Conservation (phyloP, 2,797 vertebrate species). For the Acrossocheilus fasciatus region DNA sequence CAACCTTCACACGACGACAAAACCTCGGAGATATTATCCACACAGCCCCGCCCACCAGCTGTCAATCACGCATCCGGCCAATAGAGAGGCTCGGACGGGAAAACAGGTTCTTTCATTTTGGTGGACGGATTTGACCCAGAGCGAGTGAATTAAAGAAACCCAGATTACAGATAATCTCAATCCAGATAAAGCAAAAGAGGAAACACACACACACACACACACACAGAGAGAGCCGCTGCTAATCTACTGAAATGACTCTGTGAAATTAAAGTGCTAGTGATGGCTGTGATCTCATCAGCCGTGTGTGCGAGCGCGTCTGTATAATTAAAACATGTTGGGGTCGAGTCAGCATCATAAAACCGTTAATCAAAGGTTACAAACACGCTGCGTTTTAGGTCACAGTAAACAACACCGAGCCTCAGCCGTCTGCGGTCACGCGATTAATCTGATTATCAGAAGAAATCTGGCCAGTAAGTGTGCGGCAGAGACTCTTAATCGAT, state of each 20-base stretch:
- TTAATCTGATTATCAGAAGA: constrained; percentile 33
- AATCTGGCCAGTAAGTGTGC: not conserved
- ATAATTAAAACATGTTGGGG: not conserved
- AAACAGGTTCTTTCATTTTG: not conserved
- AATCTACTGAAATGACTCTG: constrained; percentile 54
- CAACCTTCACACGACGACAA: not conserved
- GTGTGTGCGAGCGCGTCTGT: not conserved
- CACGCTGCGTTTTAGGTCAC: not conserved
- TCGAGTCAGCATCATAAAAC: not conserved
- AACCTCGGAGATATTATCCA: not conserved
- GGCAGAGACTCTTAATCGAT: constrained; percentile 29
- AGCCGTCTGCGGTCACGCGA: not conserved
- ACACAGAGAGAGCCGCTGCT: too few species aligned
- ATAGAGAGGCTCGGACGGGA: not conserved
- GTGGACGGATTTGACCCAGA: constrained; percentile 30
- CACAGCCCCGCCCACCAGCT: constrained; percentile 8
- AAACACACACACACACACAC: not conserved
- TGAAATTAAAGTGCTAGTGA: constrained; percentile 52
- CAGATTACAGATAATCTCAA: constrained; percentile 60
- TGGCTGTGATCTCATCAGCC: constrained; percentile 46
- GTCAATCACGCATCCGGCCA: not conserved
- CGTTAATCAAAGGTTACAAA: not conserved
- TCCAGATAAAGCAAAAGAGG: constrained; percentile 36
- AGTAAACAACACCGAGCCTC: not conserved
- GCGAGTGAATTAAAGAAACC: constrained; percentile 37